Percentiles rank a stretch among this genome's conserved stretches.
Evolutionary conservation across 2,888 invertebrate genomes (phyloP).

Genomic region (Hemaris fuciformis): DNA sequence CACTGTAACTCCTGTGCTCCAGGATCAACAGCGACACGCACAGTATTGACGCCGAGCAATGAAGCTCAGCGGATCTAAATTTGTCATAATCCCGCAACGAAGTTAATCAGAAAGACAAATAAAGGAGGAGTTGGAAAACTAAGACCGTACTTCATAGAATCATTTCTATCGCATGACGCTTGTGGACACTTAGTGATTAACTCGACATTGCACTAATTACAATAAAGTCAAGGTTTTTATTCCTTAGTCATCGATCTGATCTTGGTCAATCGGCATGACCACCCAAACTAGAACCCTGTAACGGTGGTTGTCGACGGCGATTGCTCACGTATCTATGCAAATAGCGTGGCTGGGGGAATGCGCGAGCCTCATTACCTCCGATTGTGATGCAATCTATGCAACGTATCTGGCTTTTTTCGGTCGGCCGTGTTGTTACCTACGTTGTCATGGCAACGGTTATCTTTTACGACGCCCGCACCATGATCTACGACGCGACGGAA

Average conservation of each 20-base stretch:
- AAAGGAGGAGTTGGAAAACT: too few relatives aligned
- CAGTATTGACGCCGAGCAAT: too few relatives aligned
- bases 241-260: not conserved
- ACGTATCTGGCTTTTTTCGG: conserved; percentile 72
- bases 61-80: too few relatives aligned
- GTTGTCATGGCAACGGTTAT: conserved; percentile 62
- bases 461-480: conserved; percentile 33
- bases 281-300: not conserved
- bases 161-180: too few relatives aligned
- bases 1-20: too few relatives aligned
- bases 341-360: conserved; percentile 32
- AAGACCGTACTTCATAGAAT: too few relatives aligned
- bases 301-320: conserved; percentile 25
- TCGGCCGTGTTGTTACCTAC: conserved; percentile 57
- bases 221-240: too few relatives aligned
- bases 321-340: conserved; percentile 66
- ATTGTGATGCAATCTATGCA: conserved; percentile 79
- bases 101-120: too few relatives aligned
- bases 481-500: not conserved
- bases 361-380: conserved; percentile 67
- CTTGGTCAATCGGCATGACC: not conserved
- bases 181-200: too few relatives aligned
- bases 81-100: too few relatives aligned
- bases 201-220: too few relatives aligned
- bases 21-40: too few relatives aligned